Conservation (phyloP, 2,888 invertebrate species). For the Pollenia angustigena region DNA sequence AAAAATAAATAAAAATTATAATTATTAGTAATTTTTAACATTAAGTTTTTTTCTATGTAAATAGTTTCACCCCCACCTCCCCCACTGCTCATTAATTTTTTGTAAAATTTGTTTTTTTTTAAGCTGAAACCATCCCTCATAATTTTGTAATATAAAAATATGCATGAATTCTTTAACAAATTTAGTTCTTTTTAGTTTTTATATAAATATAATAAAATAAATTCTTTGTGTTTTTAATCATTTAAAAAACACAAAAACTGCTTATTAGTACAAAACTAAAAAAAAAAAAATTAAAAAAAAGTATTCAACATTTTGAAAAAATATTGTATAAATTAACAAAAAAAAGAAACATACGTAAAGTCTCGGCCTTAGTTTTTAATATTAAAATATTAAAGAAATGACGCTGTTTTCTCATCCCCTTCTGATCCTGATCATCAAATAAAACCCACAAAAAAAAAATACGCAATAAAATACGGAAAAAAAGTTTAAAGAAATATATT, state of each 20-base stretch:
- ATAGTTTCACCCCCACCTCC: slow-evolving; percentile 1
- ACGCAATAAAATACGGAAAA: slow-evolving; percentile 69
- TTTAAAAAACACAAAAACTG: slow-evolving; percentile 57
- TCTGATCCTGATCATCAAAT: slow-evolving; percentile 41
- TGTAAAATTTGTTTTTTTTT: not conserved
- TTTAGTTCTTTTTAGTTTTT: slow-evolving; percentile 25
- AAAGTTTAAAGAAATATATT: slow-evolving; percentile 69
- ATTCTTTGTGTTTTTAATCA: slow-evolving; percentile 47
- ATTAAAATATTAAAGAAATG: slow-evolving; percentile 35
- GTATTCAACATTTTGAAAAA: slow-evolving; percentile 40
- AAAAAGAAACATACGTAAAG: slow-evolving; percentile 69
- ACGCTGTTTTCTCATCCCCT: slow-evolving; percentile 44
- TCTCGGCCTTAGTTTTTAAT: slow-evolving; percentile 73
- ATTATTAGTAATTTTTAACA: slow-evolving; percentile 44
- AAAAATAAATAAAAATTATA: not conserved
- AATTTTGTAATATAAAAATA: slow-evolving; percentile 39
- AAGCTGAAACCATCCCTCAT: slow-evolving; percentile 24
- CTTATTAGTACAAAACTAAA: slow-evolving; percentile 72
- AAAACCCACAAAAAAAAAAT: slow-evolving; percentile 24
- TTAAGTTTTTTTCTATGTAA: slow-evolving; percentile 56
- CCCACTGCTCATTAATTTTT: not conserved
- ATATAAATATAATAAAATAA: slow-evolving; percentile 12
- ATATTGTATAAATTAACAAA: slow-evolving; percentile 22
- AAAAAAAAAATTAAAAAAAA: slow-evolving; percentile 38
- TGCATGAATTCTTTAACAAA: not conserved